Evolutionary conservation across 2,113 vertebrate genomes (phyloP).

Genomic region (Hystrix cristata): DNA sequence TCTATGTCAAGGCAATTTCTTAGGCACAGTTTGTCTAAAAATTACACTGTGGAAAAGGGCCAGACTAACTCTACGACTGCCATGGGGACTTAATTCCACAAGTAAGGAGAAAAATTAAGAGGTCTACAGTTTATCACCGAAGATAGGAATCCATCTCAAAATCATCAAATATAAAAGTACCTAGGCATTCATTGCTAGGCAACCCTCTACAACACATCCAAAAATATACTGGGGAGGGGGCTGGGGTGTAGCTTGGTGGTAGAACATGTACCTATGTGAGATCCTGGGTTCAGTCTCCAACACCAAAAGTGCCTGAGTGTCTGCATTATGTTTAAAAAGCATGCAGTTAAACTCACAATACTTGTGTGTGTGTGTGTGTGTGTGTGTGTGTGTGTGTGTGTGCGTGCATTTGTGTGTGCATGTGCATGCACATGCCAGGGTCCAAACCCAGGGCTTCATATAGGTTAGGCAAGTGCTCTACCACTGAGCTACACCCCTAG

Average conservation of each 20-base stretch:
- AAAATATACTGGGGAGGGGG: background rate
- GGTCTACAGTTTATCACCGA: background rate
- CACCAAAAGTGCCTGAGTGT: background rate
- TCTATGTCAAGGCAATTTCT: slow-evolving; percentile 4
- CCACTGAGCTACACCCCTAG: background rate
- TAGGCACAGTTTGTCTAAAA: slow-evolving; percentile 16
- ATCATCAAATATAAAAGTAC: background rate
- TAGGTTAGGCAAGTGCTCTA: background rate
- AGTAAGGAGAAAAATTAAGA: slow-evolving; percentile 14
- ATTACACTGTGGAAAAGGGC: background rate
- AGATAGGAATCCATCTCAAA: slow-evolving; percentile 40
- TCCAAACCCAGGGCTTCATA: background rate
- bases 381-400: background rate
- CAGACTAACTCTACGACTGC: slow-evolving; percentile 6
- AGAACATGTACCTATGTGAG: background rate
- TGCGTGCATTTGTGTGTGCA: background rate
- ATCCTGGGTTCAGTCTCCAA: background rate
- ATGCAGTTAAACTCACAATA: slow-evolving; percentile 31
- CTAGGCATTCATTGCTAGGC: background rate
- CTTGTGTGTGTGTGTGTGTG: background rate
- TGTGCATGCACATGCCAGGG: background rate
- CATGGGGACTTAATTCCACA: slow-evolving; percentile 16
- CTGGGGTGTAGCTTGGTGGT: too few species aligned
- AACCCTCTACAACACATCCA: background rate
- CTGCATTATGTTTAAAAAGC: background rate